Evolutionary conservation across 2,113 vertebrate species (phyloP), one percentile per base, ranked within the genome.

Genomic region (Otis tarda): DNA sequence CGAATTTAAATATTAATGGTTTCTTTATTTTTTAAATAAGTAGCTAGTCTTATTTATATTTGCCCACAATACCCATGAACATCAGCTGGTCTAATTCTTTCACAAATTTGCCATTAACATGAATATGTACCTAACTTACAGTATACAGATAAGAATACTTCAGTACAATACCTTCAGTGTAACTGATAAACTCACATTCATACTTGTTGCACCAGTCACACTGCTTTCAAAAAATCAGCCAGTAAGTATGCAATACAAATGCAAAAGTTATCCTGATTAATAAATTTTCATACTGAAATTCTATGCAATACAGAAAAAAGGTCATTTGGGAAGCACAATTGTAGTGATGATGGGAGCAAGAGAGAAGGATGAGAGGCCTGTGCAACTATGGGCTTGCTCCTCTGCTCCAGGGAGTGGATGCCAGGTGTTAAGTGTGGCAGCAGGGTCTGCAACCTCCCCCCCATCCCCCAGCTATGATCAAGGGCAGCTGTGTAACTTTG

Each of bases 401-500:
- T 75, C 17, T 75, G 49, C 61, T 69, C 12, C 39, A 27, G 30
- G 39, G 52, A 53, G 2, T 47, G 23, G 7, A 17, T 47, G 22
- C 47, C 7, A 31, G 76, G 68, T 28, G 27, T 2, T 68, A 49
- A 59, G 19, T 11, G 11, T 20, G 25, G 25, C 57, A 73, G 27
- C 18, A 57, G 30, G 13, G 15, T 28, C 56, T 81, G 50, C 35
- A 47, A 4, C 11, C 39, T 75, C 31, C 35, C 8, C 21, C 15
- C 31, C 31, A 45, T 30, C 4, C 37, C 55, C 28, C 0, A 0
- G 39, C 74, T 55, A 5, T 60, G 55, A 28, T 20, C 43, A 56
- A 50, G 45, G 25, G 15, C 63, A 94, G 63, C 55, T 77, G 49
- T 87, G 71, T 50, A 30, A 45, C 63, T 7, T 43, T 45, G 30